These are phyloP conservation scores for Lophura nycthemera DNA, from an alignment of 2,113 vertebrate genomes.

Conservation along the genomic window DNA sequence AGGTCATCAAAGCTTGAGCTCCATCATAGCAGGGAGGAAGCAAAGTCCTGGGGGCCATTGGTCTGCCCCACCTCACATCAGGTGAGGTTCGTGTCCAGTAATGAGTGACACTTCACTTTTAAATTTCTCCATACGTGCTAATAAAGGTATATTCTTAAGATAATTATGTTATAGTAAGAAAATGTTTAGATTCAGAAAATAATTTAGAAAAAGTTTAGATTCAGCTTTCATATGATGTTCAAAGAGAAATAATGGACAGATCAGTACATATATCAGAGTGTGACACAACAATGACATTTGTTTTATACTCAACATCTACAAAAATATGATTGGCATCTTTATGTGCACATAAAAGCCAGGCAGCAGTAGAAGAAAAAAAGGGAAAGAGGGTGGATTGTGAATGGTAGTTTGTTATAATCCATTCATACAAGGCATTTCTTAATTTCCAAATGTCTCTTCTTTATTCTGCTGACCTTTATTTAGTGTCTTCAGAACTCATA, in stretches of 20 bases:
- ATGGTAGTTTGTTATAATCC: background rate
- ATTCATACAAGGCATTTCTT: background rate
- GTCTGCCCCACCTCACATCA: fast-evolving
- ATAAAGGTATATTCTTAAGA: background rate
- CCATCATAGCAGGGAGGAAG: too few species aligned
- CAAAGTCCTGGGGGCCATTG: background rate
- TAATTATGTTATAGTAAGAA: background rate
- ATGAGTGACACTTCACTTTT: background rate
- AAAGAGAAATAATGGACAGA: background rate
- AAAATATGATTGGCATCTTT: background rate
- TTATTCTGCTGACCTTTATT: background rate
- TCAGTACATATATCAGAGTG: background rate
- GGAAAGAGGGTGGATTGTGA: background rate
- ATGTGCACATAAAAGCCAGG: background rate
- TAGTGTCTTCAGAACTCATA: background rate
- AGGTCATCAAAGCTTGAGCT: background rate
- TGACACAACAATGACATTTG: background rate
- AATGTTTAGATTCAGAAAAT: background rate
- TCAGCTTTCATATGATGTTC: background rate
- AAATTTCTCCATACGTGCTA: background rate
- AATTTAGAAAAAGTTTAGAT: background rate
- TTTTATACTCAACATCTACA: background rate
- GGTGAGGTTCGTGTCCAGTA: fast-evolving
- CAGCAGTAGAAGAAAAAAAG: background rate
- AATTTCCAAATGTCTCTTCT: background rate